These are phyloP conservation scores for Bembecia ichneumoniformis DNA, from an alignment of 2,888 invertebrate genomes.

Conservation along the genomic window DNA sequence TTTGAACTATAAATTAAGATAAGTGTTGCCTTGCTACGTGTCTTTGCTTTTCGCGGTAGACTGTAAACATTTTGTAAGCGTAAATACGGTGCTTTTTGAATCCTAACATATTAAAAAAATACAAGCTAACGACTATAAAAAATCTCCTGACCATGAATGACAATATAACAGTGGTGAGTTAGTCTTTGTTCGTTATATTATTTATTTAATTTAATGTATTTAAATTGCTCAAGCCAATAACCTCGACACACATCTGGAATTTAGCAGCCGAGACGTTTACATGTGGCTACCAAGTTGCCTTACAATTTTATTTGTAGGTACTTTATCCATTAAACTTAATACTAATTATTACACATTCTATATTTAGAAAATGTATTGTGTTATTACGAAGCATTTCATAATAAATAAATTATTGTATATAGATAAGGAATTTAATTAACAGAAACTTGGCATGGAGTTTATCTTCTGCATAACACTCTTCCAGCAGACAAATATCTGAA, in stretches of 20 bases:
- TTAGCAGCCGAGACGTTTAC: constrained; percentile 39
- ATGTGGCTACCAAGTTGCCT: constrained; percentile 45
- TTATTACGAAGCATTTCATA: too few species aligned
- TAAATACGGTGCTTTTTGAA: constrained; percentile 53
- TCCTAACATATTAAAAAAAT: constrained; percentile 13
- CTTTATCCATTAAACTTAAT: neutral
- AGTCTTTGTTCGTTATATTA: too few species aligned
- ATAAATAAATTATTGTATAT: too few species aligned
- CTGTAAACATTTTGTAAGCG: constrained; percentile 32
- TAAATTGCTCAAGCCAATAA: constrained; percentile 37
- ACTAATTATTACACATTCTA: too few species aligned
- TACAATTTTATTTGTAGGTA: constrained; percentile 20
- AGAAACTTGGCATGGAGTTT: too few species aligned
- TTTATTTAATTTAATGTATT: constrained; percentile 1
- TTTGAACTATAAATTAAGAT: constrained; percentile 46
- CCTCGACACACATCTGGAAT: constrained; percentile 56
- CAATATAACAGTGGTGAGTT: too few species aligned
- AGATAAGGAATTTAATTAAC: too few species aligned
- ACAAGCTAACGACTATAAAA: too few species aligned
- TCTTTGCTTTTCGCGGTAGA: constrained; percentile 67
- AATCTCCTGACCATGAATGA: too few species aligned
- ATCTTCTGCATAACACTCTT: too few species aligned
- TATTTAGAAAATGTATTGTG: too few species aligned
- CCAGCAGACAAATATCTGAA: too few species aligned
- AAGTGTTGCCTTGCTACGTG: constrained; percentile 71